These are phyloP conservation scores for Drosophila antonietae DNA, from an alignment of 2,888 invertebrate species.

Conservation along the genomic window DNA sequence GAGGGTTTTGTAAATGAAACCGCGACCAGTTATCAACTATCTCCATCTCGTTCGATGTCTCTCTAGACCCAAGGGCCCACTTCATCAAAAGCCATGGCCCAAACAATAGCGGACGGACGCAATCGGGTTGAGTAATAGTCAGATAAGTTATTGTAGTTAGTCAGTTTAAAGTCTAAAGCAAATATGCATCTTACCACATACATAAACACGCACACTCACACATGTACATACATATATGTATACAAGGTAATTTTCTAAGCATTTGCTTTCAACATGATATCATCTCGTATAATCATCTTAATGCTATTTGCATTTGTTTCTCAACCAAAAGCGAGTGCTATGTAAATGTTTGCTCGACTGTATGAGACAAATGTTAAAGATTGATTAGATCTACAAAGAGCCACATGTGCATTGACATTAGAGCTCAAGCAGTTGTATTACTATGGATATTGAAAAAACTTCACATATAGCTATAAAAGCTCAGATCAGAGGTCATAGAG, in stretches of 20 bases:
- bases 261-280: conserved; percentile 19
- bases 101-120: conserved; percentile 14
- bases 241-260: neutral
- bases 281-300: conserved; percentile 21
- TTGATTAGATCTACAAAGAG: neutral
- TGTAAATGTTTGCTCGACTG: neutral
- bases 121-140: conserved; percentile 35
- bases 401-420: neutral
- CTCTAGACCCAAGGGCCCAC: conserved; percentile 41
- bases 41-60: conserved; percentile 4
- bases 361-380: neutral
- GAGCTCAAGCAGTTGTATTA: neutral
- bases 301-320: conserved; percentile 4
- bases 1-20: conserved; percentile 17
- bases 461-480: no score
- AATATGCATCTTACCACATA: conserved; percentile 27
- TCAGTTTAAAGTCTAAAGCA: conserved; percentile 28
- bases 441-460: neutral
- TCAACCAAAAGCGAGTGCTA: neutral
- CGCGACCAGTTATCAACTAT: conserved; percentile 16
- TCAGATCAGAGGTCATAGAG: no score
- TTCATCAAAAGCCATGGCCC: conserved; percentile 38
- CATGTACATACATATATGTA: neutral
- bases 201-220: neutral
- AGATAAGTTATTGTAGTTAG: conserved; percentile 40